These are phyloP conservation scores for Mimas tiliae DNA, from an alignment of 2,888 invertebrate genomes.

Conservation along the genomic window DNA sequence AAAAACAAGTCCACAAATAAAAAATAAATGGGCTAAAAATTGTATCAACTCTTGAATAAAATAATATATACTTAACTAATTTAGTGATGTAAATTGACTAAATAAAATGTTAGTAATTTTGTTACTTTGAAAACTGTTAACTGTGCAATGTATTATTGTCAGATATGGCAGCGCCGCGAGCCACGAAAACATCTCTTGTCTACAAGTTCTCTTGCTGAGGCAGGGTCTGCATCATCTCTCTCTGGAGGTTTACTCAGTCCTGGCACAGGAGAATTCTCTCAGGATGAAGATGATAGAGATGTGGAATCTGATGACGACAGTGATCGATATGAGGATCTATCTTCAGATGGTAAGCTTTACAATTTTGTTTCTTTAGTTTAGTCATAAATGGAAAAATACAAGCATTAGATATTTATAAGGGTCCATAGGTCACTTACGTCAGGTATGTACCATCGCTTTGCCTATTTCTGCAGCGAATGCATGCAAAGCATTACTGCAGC, in stretches of 20 bases:
- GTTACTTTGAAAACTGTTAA: neutral
- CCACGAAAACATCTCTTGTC: slow-evolving; percentile 94
- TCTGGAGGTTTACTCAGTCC: slow-evolving; percentile 94
- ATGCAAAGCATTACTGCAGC: too few relatives aligned
- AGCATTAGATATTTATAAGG: neutral
- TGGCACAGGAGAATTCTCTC: slow-evolving; percentile 90
- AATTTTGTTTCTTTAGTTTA: neutral
- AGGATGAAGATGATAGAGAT: slow-evolving; percentile 91
- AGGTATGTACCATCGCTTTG: too few relatives aligned
- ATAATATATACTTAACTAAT: too few relatives aligned
- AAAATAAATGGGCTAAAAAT: too few relatives aligned
- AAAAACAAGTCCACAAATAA: too few relatives aligned
- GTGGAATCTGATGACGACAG: slow-evolving; percentile 93
- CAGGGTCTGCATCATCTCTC: slow-evolving; percentile 92
- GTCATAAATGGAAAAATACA: too few relatives aligned
- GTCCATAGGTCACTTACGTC: too few relatives aligned
- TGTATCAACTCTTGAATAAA: too few relatives aligned
- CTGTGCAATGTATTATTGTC: slow-evolving; percentile 33
- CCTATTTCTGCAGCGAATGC: too few relatives aligned
- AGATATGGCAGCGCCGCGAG: slow-evolving; percentile 94
- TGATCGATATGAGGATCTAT: slow-evolving; percentile 94
- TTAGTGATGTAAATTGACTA: neutral
- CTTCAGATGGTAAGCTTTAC: slow-evolving; percentile 87
- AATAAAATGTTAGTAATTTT: neutral
- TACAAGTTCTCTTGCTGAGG: slow-evolving; percentile 93